These are phyloP conservation scores for Vulpes vulpes DNA, from an alignment of 2,113 vertebrate genomes.

Conservation along the genomic window DNA sequence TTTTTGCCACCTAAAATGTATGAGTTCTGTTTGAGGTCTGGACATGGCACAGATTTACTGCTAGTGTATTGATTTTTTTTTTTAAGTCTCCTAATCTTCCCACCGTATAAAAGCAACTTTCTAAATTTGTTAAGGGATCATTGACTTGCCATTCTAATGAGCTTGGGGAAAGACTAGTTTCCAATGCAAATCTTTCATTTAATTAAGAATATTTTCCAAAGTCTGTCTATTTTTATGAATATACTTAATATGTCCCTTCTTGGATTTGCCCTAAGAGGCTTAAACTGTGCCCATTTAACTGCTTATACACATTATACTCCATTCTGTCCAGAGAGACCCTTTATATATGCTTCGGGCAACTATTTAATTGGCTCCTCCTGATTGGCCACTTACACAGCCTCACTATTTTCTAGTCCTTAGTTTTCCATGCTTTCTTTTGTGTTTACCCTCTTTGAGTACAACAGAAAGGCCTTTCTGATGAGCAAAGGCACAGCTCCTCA, in stretches of 20 bases:
- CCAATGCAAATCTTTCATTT: slow-evolving; percentile 59
- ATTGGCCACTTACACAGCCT: neutral
- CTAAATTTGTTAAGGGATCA: slow-evolving; percentile 23
- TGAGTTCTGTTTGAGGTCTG: neutral
- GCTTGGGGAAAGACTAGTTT: slow-evolving; percentile 51
- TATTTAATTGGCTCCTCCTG: neutral
- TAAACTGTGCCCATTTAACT: neutral
- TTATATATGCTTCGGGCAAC: neutral
- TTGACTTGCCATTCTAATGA: slow-evolving; percentile 48
- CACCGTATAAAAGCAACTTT: slow-evolving; percentile 29
- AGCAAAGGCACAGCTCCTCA: neutral
- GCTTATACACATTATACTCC: neutral
- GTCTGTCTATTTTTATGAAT: slow-evolving; percentile 56
- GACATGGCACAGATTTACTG: neutral
- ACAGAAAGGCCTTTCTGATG: neutral
- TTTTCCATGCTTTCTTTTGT: neutral
- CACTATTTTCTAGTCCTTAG: neutral
- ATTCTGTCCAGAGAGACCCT: neutral
- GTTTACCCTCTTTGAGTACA: neutral
- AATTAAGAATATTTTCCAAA: slow-evolving; percentile 59
- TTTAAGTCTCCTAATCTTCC: neutral
- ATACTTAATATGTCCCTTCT: slow-evolving; percentile 3
- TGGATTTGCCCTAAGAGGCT: neutral
- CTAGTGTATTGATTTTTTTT: neutral
- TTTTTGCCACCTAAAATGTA: neutral